A percentile compares a stretch with the other conserved stretches of the same genome.
These are phyloP conservation scores for Gallinago stenura DNA, from an alignment of 2,797 vertebrate genomes.

Conservation along the genomic window DNA sequence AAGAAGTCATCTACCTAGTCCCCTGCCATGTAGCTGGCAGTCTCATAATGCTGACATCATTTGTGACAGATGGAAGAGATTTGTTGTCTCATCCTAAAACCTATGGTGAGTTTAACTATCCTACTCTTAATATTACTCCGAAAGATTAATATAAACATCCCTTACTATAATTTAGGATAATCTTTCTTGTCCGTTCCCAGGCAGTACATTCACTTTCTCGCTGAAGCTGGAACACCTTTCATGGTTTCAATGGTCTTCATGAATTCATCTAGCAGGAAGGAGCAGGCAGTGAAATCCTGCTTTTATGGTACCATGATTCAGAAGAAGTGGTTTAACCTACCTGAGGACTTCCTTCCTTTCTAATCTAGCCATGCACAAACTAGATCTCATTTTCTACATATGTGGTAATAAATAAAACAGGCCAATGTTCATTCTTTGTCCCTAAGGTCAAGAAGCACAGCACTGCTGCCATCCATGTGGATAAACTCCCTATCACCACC, in stretches of 20 bases:
- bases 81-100: neutral
- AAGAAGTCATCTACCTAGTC: neutral
- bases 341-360: neutral
- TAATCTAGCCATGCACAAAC: neutral
- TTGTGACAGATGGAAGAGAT: slow-evolving; percentile 32
- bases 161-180: neutral
- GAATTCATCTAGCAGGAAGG: neutral
- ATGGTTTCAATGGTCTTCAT: neutral
- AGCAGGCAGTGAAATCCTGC: neutral
- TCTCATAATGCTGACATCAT: neutral
- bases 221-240: neutral
- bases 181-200: neutral
- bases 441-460: neutral
- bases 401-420: neutral
- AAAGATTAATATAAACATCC: neutral
- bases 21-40: neutral
- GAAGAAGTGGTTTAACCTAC: neutral
- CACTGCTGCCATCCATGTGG: neutral
- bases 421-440: neutral
- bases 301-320: neutral
- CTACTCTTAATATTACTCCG: neutral
- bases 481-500: neutral
- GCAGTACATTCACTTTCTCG: neutral
- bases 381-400: neutral
- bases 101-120: neutral